Percentiles rank a stretch among this genome's conserved stretches.
Conservation (phyloP, 2,113 vertebrate genomes). For the Erinaceus europaeus region DNA sequence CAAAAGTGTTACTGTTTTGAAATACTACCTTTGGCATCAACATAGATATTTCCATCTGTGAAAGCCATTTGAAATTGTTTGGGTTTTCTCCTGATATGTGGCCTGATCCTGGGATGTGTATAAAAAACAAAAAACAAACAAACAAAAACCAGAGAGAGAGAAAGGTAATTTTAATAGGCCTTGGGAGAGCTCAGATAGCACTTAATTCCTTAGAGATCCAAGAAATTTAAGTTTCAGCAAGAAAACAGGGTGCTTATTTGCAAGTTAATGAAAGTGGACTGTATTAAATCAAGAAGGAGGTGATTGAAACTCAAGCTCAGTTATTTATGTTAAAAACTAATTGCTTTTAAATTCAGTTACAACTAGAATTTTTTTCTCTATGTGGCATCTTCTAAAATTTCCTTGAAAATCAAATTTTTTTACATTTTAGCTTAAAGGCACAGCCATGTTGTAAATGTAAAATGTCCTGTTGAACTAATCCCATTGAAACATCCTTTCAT, state of each 20-base stretch:
- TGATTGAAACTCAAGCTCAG: background rate
- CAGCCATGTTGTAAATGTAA: background rate
- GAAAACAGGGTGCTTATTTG: background rate
- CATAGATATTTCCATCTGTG: conserved; percentile 30
- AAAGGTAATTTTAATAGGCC: background rate
- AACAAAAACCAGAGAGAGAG: too few relatives aligned
- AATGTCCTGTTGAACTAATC: background rate
- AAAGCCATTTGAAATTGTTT: conserved; percentile 53
- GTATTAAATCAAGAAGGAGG: background rate
- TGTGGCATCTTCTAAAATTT: background rate
- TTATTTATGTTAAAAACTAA: conserved; percentile 3
- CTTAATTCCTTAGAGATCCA: background rate
- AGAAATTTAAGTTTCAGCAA: background rate
- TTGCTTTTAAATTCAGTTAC: background rate
- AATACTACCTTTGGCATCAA: background rate
- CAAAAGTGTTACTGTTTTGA: background rate
- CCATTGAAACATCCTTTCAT: conserved; percentile 14
- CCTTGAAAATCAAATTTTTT: background rate
- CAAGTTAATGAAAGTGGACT: background rate
- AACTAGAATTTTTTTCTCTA: background rate
- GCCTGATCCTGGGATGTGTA: background rate
- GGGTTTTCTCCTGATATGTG: conserved; percentile 20
- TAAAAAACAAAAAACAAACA: background rate
- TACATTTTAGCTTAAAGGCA: conserved; percentile 8
- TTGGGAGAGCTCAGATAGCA: background rate